phyloP scores from a whole-genome alignment of 2,888 invertebrate genomes.

The Drosophila rubida region DNA sequence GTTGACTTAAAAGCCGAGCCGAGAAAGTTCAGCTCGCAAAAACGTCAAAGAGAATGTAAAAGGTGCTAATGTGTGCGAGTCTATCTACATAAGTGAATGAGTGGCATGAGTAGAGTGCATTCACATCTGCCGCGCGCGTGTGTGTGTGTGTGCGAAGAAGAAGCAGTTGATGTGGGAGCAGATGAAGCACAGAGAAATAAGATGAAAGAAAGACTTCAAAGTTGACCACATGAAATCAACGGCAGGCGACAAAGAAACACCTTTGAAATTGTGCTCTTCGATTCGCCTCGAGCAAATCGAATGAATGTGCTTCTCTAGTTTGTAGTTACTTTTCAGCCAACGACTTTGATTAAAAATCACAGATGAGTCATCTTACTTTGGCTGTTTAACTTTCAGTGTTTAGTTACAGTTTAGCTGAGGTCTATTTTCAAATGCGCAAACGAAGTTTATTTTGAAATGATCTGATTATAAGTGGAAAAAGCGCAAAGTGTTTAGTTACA shows the following conservation, averaged over 20 bases:
- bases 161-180: background rate
- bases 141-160: background rate
- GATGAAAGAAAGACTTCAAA: conserved; percentile 17
- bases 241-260: conserved; percentile 21
- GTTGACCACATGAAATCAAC: conserved; percentile 19
- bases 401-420: background rate
- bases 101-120: background rate
- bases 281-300: too few relatives aligned
- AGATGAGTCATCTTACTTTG: background rate
- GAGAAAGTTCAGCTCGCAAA: conserved; percentile 64
- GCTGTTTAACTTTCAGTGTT: too few relatives aligned
- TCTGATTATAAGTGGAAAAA: background rate
- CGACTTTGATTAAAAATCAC: background rate
- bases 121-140: background rate
- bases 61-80: conserved; percentile 57
- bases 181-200: background rate
- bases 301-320: background rate
- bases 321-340: background rate
- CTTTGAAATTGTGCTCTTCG: conserved; percentile 14
- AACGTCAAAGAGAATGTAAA: conserved; percentile 54
- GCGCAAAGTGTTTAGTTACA: background rate
- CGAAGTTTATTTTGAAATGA: background rate
- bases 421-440: background rate
- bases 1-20: conserved; percentile 32
- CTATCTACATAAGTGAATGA: conserved; percentile 8